Conservation (phyloP, 2,888 invertebrate genomes). For the Zele albiditarsus region DNA sequence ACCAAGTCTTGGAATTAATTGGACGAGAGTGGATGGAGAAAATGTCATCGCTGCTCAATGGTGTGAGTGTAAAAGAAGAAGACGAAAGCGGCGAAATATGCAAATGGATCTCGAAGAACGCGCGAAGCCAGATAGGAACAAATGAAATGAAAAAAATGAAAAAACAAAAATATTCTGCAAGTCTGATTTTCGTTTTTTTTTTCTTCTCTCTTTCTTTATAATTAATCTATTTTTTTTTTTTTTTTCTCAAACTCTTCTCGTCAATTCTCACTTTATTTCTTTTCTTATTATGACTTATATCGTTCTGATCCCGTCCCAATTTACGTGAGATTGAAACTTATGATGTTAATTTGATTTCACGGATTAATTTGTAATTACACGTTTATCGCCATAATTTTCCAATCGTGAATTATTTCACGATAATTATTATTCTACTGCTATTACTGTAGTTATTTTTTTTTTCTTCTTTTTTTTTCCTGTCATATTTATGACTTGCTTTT, state of each 20-base stretch:
- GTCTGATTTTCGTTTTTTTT: conserved; percentile 37
- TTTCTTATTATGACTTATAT: conserved; percentile 8
- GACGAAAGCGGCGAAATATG: background rate
- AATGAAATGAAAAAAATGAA: conserved; percentile 6
- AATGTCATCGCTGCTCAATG: background rate
- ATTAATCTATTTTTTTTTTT: conserved; percentile 27
- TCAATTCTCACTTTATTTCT: conserved; percentile 27
- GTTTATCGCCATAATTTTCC: conserved; percentile 18
- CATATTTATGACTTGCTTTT: conserved; percentile 33
- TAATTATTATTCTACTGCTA: conserved; percentile 28
- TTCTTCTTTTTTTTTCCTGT: conserved; percentile 27
- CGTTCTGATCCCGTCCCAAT: background rate
- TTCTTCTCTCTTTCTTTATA: conserved; percentile 23
- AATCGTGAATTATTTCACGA: conserved; percentile 8
- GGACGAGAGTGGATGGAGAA: background rate
- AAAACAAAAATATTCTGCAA: conserved; percentile 28
- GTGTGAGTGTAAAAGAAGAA: conserved; percentile 8
- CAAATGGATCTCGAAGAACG: conserved; percentile 17
- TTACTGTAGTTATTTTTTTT: conserved; percentile 30
- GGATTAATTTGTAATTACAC: conserved; percentile 10
- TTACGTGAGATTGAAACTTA: background rate
- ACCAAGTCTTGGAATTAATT: conserved; percentile 9
- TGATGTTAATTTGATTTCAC: conserved; percentile 7
- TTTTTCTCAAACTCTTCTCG: conserved; percentile 23
- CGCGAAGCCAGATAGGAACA: background rate